Conservation (phyloP, 2,113 vertebrate species). For the Tricholaema leucomelas region DNA sequence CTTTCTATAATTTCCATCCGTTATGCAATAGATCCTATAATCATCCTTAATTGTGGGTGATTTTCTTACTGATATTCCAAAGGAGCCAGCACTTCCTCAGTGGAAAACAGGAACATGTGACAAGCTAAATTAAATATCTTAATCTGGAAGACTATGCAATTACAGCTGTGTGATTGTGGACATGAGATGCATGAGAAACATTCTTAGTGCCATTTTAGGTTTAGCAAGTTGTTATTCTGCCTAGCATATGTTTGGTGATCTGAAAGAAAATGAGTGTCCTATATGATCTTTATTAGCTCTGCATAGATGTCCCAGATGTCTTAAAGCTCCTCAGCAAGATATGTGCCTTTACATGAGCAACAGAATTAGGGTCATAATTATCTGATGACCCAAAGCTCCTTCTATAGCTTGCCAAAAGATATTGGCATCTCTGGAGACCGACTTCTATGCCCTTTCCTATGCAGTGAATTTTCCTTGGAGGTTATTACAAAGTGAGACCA, state of each 20-base stretch:
- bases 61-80: not conserved
- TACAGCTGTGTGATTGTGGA: not conserved
- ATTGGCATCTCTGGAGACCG: not conserved
- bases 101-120: not conserved
- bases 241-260: not conserved
- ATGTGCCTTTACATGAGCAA: not conserved
- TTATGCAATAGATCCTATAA: not conserved
- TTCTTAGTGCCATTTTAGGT: not conserved
- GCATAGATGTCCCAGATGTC: not conserved
- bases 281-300: not conserved
- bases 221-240: not conserved
- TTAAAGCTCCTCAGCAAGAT: not conserved
- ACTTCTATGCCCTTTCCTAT: not conserved
- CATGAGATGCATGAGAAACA: not conserved
- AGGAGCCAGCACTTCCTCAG: not conserved
- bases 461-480: not conserved
- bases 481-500: constrained; percentile 15
- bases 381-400: not conserved
- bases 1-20: not conserved
- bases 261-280: not conserved
- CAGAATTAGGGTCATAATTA: not conserved
- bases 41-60: not conserved
- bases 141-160: not conserved
- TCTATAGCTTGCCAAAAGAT: not conserved
- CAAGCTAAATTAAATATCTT: not conserved